Evolutionary conservation across 1,140 invertebrate genomes (phyloP), one percentile per base, ranked within the genome.

Genomic region (Drosophila ficusphila): DNA sequence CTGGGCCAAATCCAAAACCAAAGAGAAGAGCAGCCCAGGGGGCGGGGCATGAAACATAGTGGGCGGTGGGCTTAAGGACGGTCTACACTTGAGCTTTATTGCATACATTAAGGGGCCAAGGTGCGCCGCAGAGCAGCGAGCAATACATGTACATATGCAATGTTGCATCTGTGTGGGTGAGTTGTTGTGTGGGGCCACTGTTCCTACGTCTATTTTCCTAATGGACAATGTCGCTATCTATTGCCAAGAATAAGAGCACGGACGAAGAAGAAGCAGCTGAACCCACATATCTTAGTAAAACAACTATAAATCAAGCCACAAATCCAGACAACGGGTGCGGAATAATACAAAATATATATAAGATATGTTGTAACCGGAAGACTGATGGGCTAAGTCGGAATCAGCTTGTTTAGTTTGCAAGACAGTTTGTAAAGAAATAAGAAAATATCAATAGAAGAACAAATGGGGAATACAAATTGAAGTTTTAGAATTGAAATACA

Each of bases 81-180:
- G 44, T 52, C 82, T 71, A 78, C 83, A 89, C 82, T 86, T 86
- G 74, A 86, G 82, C 82, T 86, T 86, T 86, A 86, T 86, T 89
- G 82, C 82, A 86, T 86, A 86, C 82, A 86, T 86, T 86, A 86
- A 82, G 82, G 82, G 82, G 78, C 82, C 82, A 82, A 89, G 82
- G 69, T 86, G 78, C 61, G 83, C 58, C 83, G 53, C 81, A 88
- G 60, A 82, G 74, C 76, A 82, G n/a, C n/a, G n/a, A n/a, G n/a
- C n/a, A n/a, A n/a, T n/a, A n/a, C n/a, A n/a, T n/a, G n/a, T n/a
- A 64, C 44, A 72, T 67, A 56, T 64, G 60, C 54, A 68, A 42
- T 75, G 48, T 31, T 48, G 48, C 71, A 51, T 44, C 64, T 65
- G 51, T 39, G 34, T 52, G 57, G 39, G 52, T 41, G 58, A 53